These are phyloP conservation scores for Percopsis omiscomaycus DNA, from an alignment of 2,797 vertebrate genomes.

Conservation along the genomic window DNA sequence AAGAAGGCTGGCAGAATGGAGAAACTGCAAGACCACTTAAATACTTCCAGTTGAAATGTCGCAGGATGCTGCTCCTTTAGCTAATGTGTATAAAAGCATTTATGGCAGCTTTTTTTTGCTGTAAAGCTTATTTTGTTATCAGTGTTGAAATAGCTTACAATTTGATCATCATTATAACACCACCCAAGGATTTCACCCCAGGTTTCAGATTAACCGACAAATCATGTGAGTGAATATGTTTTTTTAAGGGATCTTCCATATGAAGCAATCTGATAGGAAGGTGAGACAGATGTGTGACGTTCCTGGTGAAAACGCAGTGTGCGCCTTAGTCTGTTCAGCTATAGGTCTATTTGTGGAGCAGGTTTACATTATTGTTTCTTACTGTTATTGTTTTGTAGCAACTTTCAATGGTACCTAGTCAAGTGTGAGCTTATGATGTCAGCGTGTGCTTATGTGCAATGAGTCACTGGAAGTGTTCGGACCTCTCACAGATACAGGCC, in stretches of 20 bases:
- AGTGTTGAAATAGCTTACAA: conserved; percentile 1
- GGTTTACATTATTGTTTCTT: conserved; percentile 23
- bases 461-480: conserved; percentile 11
- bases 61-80: too few species aligned
- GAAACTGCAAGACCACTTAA: too few species aligned
- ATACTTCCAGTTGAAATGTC: too few species aligned
- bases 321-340: conserved; percentile 17
- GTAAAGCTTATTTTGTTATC: too few species aligned
- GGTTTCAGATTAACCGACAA: conserved; percentile 17
- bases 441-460: conserved; percentile 16
- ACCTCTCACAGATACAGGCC: conserved; percentile 22
- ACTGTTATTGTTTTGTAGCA: conserved; percentile 15
- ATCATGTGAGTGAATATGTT: conserved; percentile 17
- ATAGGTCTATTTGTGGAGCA: conserved; percentile 13
- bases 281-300: conserved; percentile 37
- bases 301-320: conserved; percentile 3
- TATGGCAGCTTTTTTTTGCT: not conserved
- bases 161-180: conserved; percentile 18
- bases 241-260: conserved; percentile 45
- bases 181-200: conserved; percentile 33
- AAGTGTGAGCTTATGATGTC: conserved; percentile 17
- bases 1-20: too few species aligned
- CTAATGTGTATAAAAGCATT: not conserved
- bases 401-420: conserved; percentile 11
- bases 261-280: conserved; percentile 15